Base-by-base conservation (phyloP, 1,140 invertebrate genomes). In the Drosophila biarmipes region DNA sequence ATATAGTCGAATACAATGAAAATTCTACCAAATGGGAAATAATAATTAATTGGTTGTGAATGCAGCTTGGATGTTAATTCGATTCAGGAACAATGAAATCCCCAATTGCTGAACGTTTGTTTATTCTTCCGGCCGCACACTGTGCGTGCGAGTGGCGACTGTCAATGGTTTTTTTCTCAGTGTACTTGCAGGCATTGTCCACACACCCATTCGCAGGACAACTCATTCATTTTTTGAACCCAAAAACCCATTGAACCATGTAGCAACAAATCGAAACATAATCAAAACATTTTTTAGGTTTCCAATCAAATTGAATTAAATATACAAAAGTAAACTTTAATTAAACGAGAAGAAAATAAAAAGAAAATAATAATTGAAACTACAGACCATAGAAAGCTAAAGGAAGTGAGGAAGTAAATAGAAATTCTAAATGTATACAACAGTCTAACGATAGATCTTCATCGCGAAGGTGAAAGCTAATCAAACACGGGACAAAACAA, bases 11-110 rank as follows among this genome's bases (percentile, higher is more conserved):
- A 37, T 42, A 56, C 38, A 48, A 64, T 73, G 42, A 68, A 61
- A 66, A 63, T 66, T 81, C 48, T 54, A 67, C 52, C 54, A 62
- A 48, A 66, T 54, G 51, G 56, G 45, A 73, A 80, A 76, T 87
- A 89, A 89, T 79, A 89, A 89, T 84, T 73, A 89, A 87, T 87
- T 87, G 84, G 84, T 87, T 87, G 84, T 87, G 84, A 87, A 89
- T 77, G 79, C 84, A 82, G 82, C 74, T 89, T 74, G 78, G 46
- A 84, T 78, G 74, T 78, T 87, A 72, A 56, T 86, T 80, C 52
- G 64, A 86, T 78, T 87, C 78, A 86, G 81, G 62, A 80, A 77
- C 48, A 72, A 66, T 56, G 19, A 77, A 62, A 59, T 56, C 53
- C 61, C 82, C 59, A 75, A 78, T 86, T 86, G 81, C 81, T 87